phyloP scores from a whole-genome alignment of 2,797 vertebrate species.

The Neosalanx taihuensis region DNA sequence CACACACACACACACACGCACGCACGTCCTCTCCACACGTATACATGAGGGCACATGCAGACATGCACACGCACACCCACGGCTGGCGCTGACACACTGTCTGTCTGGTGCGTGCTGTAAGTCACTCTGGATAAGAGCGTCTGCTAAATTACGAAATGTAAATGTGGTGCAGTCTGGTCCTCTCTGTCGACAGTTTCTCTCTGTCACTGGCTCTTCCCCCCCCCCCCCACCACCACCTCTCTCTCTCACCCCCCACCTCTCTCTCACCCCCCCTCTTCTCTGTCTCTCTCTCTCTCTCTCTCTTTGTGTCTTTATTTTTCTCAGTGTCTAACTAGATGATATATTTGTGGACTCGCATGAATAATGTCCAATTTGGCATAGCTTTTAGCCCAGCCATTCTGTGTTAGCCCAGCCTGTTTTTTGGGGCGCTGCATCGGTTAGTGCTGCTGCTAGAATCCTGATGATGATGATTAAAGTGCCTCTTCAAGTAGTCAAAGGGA shows the following conservation, averaged over 20 bases:
- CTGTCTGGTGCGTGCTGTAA: background rate
- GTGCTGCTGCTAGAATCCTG: too few species aligned
- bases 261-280: background rate
- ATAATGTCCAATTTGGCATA: too few species aligned
- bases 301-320: slow-evolving; percentile 15
- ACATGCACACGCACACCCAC: slow-evolving; percentile 6
- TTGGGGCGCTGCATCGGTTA: too few species aligned
- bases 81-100: background rate
- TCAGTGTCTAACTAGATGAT: background rate
- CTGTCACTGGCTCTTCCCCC: background rate
- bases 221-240: background rate
- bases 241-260: background rate
- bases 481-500: too few species aligned
- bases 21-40: background rate
- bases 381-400: too few species aligned
- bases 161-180: slow-evolving; percentile 1
- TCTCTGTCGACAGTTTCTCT: slow-evolving; percentile 5
- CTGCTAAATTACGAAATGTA: too few species aligned
- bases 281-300: slow-evolving; percentile 24
- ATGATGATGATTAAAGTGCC: too few species aligned
- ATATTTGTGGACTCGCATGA: too few species aligned
- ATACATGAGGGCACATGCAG: background rate
- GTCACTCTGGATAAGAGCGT: too few species aligned
- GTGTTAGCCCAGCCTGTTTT: too few species aligned
- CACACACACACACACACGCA: background rate